Base-by-base conservation (phyloP, 2,113 vertebrate species). In the Python bivittatus region DNA sequence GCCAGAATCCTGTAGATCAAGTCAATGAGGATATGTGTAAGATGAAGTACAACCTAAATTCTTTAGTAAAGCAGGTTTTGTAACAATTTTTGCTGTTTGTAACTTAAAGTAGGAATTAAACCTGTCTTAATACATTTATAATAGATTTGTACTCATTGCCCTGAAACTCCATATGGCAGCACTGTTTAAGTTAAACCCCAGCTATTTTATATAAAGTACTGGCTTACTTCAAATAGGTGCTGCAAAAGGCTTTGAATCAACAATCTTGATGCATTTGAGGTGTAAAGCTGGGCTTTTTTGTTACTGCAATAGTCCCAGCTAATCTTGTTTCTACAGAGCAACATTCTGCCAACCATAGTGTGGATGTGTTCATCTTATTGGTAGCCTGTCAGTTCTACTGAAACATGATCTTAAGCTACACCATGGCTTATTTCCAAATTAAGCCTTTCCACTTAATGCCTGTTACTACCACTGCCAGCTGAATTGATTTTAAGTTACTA, bases 331-430 rank as follows among this genome's bases (percentile, higher is more conserved):
- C 68, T 44, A 29, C 3, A 88, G 53, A 52, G 72, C 22, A 61
- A 52, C 86, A 29, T 57, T 79, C 61, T 44, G 79, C 54, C 56
- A 84, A 22, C 38, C 17, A 61, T 57, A 87, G 2, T 42, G 23
- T 2, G 8, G 60, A 87, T 56, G 2, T 58, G n/a, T 89, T 83
- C 23, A 15, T 7, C 20, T 60, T 61, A 53, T 27, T 89, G n/a
- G 54, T 33, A 57, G 48, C 23, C 33, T 44, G 22, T 60, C 56
- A 56, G 12, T 88, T 92, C 86, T 27, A n/a, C 33, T 85, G 42
- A 64, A 92, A 89, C 29, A 27, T 61, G 91, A 61, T 88, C 44
- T 84, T 84, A 92, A 89, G 56, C 57, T 60, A 53, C 33, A 79
- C 22, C 56, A 85, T 92, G 42, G 22, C 72, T 89, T 92, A 20